phyloP scores from a whole-genome alignment of 2,113 vertebrate genomes.

The Apus apus region DNA sequence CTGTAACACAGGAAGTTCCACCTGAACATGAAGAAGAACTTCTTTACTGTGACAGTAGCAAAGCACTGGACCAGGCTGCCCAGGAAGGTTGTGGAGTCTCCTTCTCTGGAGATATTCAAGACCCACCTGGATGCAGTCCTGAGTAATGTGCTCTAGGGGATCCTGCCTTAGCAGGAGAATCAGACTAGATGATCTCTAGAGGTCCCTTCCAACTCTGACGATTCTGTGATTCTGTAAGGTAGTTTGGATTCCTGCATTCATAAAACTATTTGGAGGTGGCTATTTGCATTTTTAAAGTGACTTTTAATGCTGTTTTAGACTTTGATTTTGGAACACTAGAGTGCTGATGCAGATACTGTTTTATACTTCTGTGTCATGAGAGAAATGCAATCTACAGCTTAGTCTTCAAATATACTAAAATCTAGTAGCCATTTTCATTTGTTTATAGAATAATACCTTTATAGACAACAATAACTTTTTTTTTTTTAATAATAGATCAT shows the following conservation, averaged over 20 bases:
- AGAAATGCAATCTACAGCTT: not conserved
- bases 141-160: no score
- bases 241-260: not conserved
- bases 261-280: not conserved
- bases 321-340: not conserved
- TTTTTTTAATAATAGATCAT: not conserved
- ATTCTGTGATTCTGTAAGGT: no score
- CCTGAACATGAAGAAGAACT: no score
- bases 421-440: not conserved
- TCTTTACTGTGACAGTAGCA: no score
- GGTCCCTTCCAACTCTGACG: no score
- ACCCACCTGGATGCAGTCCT: no score
- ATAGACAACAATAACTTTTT: not conserved
- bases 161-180: no score
- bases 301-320: not conserved
- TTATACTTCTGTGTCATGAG: not conserved
- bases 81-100: no score
- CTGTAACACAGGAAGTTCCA: no score
- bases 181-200: no score
- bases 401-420: not conserved
- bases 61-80: no score
- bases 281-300: not conserved
- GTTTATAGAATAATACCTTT: not conserved
- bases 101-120: no score
- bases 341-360: not conserved